These are phyloP conservation scores for Sminthurinus aureus DNA, from an alignment of 2,888 invertebrate genomes.

Conservation along the genomic window DNA sequence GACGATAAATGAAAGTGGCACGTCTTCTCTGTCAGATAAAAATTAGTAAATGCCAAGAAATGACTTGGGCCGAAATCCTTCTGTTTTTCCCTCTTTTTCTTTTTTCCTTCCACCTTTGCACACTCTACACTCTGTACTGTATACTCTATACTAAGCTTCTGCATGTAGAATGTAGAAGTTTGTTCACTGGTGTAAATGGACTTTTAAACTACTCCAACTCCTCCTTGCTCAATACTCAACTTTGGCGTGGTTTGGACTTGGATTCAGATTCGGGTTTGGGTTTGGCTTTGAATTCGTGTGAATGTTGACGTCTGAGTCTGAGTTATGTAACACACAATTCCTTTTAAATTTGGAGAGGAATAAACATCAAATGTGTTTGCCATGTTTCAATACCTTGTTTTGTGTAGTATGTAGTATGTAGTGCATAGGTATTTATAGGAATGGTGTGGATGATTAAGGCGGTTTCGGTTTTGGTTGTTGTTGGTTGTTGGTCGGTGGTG, in stretches of 20 bases:
- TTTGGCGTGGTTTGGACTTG: neutral
- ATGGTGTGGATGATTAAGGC: no score
- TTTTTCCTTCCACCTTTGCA: neutral
- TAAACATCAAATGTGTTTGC: no score
- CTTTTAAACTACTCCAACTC: slow-evolving; percentile 5
- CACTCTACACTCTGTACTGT: neutral
- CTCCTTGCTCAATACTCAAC: no score
- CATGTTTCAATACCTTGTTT: no score
- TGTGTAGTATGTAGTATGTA: no score
- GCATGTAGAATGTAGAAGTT: neutral
- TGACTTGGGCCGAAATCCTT: neutral
- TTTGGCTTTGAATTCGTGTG: neutral
- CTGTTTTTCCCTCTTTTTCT: neutral
- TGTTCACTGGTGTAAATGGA: neutral
- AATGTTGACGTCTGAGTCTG: neutral
- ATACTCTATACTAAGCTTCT: neutral
- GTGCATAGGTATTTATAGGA: no score
- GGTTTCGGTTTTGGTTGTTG: no score
- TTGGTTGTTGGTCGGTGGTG: no score
- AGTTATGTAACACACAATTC: neutral
- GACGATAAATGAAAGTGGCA: slow-evolving; percentile 27
- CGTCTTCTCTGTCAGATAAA: slow-evolving; percentile 27
- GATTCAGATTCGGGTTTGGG: neutral
- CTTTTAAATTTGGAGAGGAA: neutral
- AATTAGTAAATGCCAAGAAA: slow-evolving; percentile 36